Base-by-base conservation (phyloP, 2,888 invertebrate species). In the Pasiphila rectangulata region DNA sequence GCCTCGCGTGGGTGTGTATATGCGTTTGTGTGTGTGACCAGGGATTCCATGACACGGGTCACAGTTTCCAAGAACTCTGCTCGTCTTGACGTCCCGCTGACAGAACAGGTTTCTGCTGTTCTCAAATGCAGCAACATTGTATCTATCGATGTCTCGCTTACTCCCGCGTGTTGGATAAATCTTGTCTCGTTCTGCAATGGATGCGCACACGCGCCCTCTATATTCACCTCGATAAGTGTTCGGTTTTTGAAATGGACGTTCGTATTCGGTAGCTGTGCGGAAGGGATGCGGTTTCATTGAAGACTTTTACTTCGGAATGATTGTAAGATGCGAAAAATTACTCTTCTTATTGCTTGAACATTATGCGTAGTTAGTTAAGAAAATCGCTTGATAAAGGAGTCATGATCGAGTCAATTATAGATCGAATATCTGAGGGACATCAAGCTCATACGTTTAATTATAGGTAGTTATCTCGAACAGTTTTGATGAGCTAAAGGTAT, bases 31-130 rank as follows among this genome's bases (percentile, higher is more conserved):
- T 83, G 81, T 80, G 82, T 62, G 72, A 61, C 69, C 69, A 86
- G 88, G 87, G 88, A 87, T 88, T 88, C 89, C 88, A 82, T 87
- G 88, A 87, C 88, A 87, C 81, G 78, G 88, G 86, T 88, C 88
- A 87, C 86, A 77, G 77, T 87, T 88, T 88, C 88, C 79, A 70
- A 86, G 88, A 88, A 88, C 79, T 76, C 79, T 77, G 77, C 79
- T 84, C 77, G 86, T 84, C 86, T 86, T 87, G 87, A 88, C 79
- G 83, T 84, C 78, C 81, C 83, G 84, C 79, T 88, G 88, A 88
- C 87, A 85, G 84, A 84, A 87, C 87, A 79, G 88, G 88, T 88
- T 87, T 84, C 58, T 83, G 83, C 78, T 75, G 77, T 80, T 79
- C 77, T 72, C 73, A 73, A 69, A 71, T 74, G 75, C 72, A 64